Evolutionary conservation across 2,797 vertebrate genomes (phyloP).

Genomic region (Trachurus trachurus): DNA sequence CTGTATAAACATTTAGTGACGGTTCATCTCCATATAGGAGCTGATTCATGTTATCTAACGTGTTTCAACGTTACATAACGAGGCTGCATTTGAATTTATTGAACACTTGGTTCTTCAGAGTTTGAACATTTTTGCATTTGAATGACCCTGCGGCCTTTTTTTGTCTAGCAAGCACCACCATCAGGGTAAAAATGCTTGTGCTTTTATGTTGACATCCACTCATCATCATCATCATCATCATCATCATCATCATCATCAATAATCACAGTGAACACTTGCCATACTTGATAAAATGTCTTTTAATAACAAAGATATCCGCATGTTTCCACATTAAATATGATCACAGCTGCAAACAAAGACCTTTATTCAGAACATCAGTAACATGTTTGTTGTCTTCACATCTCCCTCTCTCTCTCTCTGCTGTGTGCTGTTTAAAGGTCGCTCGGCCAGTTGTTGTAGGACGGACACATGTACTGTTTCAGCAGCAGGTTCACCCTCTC

Average conservation of each 20-base stretch:
- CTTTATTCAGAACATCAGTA: constrained; percentile 30
- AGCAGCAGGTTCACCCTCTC: constrained; percentile 82
- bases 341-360: constrained; percentile 30
- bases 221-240: not conserved
- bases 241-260: not conserved
- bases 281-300: constrained; percentile 50
- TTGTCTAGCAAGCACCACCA: not conserved
- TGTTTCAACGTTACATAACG: too few relatives aligned
- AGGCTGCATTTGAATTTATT: too few relatives aligned
- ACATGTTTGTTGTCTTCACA: constrained; percentile 4
- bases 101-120: too few relatives aligned
- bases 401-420: not conserved
- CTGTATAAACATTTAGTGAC: too few relatives aligned
- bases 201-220: not conserved
- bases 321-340: constrained; percentile 47
- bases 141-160: not conserved
- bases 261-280: not conserved
- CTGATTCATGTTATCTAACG: too few relatives aligned
- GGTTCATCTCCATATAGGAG: too few relatives aligned
- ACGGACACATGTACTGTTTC: constrained; percentile 85
- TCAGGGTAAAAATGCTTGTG: too few relatives aligned
- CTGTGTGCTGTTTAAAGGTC: constrained; percentile 56
- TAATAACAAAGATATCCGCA: constrained; percentile 57
- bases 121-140: too few relatives aligned
- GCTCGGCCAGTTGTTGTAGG: constrained; percentile 73